Conservation (phyloP, 1,140 invertebrate genomes). For the Caligus rogercresseyi region DNA sequence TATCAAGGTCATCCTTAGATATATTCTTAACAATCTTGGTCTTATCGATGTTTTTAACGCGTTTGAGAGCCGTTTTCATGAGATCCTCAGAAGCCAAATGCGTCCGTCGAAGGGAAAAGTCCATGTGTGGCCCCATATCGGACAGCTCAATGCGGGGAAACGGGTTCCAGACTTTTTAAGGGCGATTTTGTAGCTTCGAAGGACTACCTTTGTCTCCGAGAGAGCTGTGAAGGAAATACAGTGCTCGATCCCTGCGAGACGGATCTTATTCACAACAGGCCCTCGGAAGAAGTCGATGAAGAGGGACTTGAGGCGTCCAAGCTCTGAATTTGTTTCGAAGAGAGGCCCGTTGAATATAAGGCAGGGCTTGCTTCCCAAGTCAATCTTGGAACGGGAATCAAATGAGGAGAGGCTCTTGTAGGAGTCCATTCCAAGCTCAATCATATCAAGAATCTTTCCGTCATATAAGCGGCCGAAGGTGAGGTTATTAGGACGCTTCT, state of each 20-base stretch:
- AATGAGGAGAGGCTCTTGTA: conserved; percentile 60
- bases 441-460: conserved; percentile 77
- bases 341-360: conserved; percentile 74
- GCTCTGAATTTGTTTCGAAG: conserved; percentile 52
- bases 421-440: conserved; percentile 75
- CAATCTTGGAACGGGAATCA: conserved; percentile 52
- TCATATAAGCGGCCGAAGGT: conserved; percentile 77
- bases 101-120: conserved; percentile 61
- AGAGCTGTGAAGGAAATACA: conserved; percentile 67
- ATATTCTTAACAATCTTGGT: conserved; percentile 78
- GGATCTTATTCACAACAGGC: conserved; percentile 53
- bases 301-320: conserved; percentile 68
- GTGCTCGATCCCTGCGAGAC: conserved; percentile 81
- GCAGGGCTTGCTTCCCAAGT: conserved; percentile 69
- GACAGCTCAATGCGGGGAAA: conserved; percentile 74
- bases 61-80: conserved; percentile 60
- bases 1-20: conserved; percentile 61
- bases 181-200: conserved; percentile 71
- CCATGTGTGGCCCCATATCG: conserved; percentile 79
- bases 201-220: conserved; percentile 49
- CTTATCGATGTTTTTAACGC: conserved; percentile 29
- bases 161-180: conserved; percentile 76
- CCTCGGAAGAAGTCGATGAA: conserved; percentile 84
- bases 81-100: conserved; percentile 76
- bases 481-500: conserved; percentile 85